These are phyloP conservation scores for Muricea muricata DNA, from an alignment of 92 coral and sea anemone species.

Conservation along the genomic window DNA sequence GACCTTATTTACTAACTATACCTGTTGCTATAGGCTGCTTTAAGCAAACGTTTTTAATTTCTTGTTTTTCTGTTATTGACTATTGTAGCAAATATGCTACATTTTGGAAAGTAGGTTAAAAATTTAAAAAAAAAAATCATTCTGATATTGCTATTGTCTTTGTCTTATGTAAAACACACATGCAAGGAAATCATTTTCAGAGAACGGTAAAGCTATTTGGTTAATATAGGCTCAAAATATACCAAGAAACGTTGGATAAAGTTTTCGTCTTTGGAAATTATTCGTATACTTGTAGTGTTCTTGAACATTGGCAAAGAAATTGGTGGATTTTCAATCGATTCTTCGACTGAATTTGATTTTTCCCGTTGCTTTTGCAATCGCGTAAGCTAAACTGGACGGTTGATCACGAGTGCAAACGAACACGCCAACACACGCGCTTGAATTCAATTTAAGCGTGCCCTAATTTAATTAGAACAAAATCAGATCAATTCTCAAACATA, in stretches of 20 bases:
- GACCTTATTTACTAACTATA: too few species aligned
- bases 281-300: not conserved
- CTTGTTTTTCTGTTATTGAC: too few species aligned
- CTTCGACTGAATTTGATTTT: not conserved
- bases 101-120: too few species aligned
- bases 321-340: not conserved
- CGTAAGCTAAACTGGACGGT: not conserved
- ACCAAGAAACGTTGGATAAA: not conserved
- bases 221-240: too few species aligned
- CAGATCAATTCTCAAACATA: not conserved
- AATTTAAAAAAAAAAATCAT: too few species aligned
- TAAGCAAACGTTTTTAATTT: too few species aligned
- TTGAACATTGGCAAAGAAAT: not conserved
- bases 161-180: too few species aligned
- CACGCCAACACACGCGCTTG: not conserved
- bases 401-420: not conserved
- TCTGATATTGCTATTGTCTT: too few species aligned
- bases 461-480: not conserved
- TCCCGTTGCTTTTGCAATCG: not conserved
- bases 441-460: not conserved
- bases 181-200: too few species aligned
- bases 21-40: too few species aligned
- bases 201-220: too few species aligned
- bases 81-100: too few species aligned
- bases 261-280: not conserved